Percentiles rank a stretch among this genome's conserved stretches.
Evolutionary conservation across 2,888 invertebrate genomes (phyloP).

Genomic region (Netelia virgata): DNA sequence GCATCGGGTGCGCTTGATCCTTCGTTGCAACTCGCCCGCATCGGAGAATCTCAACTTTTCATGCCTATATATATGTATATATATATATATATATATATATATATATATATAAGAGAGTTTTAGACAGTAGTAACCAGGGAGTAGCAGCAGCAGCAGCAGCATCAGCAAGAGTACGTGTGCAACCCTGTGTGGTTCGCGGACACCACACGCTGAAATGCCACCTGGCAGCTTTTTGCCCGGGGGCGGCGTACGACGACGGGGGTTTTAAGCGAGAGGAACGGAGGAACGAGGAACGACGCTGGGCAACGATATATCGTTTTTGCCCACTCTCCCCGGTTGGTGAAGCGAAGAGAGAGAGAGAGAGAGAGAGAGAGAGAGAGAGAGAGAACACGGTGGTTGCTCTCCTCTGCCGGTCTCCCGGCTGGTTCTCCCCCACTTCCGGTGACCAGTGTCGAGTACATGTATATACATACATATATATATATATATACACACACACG

Average conservation of each 20-base stretch:
- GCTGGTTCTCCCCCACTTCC: conserved; percentile 70
- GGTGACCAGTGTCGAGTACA: conserved; percentile 54
- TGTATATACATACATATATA: conserved; percentile 7
- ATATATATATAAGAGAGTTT: conserved; percentile 26
- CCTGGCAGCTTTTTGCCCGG: conserved; percentile 83
- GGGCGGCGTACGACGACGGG: conserved; percentile 68
- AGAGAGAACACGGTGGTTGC: conserved; percentile 24
- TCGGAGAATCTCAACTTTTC: not conserved
- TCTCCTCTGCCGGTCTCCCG: conserved; percentile 48
- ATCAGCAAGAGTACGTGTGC: conserved; percentile 10
- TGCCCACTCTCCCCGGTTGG: conserved; percentile 70
- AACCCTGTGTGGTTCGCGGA: conserved; percentile 32
- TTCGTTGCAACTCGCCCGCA: conserved; percentile 14
- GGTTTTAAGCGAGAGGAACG: conserved; percentile 57
- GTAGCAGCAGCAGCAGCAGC: not conserved
- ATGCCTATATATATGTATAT: not conserved
- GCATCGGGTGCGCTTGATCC: conserved; percentile 15
- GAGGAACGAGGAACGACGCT: conserved; percentile 48
- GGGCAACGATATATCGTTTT: conserved; percentile 81
- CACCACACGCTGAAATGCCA: conserved; percentile 83
- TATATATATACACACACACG: not conserved
- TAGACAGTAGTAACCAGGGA: conserved; percentile 5
- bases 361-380: not conserved
- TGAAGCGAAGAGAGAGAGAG: conserved; percentile 1
- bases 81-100: not conserved